Evolutionary conservation across 2,797 vertebrate genomes (phyloP).

Genomic region (Octomys mimax): DNA sequence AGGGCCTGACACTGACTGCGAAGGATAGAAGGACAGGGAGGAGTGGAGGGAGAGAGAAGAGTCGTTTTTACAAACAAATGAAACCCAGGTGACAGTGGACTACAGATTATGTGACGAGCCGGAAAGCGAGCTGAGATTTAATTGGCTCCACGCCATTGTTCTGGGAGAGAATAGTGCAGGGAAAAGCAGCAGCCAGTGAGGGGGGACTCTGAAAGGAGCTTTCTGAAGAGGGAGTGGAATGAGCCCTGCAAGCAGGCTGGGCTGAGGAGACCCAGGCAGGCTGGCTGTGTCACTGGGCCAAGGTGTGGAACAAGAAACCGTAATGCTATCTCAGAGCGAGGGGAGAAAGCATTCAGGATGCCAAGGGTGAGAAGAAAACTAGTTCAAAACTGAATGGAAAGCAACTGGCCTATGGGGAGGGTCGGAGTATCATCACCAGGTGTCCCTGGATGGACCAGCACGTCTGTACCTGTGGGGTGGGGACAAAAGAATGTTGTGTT

Average conservation of each 20-base stretch:
- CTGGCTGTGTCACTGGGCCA: background rate
- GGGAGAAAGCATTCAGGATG: background rate
- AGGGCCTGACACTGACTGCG: background rate
- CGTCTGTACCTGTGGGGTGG: background rate
- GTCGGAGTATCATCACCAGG: background rate
- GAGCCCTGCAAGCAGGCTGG: background rate
- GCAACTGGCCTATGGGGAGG: fast-evolving
- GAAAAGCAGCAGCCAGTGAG: background rate
- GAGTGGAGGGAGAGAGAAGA: background rate
- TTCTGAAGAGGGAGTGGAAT: background rate
- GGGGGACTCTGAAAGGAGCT: background rate
- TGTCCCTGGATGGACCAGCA: background rate
- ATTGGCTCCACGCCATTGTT: background rate
- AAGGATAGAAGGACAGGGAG: background rate
- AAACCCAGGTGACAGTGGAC: background rate
- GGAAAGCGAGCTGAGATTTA: constrained; percentile 1
- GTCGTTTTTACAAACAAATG: background rate
- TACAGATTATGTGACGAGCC: background rate
- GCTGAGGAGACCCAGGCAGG: background rate
- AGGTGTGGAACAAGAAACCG: background rate
- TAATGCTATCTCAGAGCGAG: background rate
- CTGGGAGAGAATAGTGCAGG: background rate
- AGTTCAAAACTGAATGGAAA: constrained; percentile 21
- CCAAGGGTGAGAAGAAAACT: background rate
- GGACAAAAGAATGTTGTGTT: background rate